A percentile compares a stretch with the other conserved stretches of the same genome.
Evolutionary conservation across 92 coral and sea anemone genomes (phyloP).

Genomic region (Heliopora coerulea): DNA sequence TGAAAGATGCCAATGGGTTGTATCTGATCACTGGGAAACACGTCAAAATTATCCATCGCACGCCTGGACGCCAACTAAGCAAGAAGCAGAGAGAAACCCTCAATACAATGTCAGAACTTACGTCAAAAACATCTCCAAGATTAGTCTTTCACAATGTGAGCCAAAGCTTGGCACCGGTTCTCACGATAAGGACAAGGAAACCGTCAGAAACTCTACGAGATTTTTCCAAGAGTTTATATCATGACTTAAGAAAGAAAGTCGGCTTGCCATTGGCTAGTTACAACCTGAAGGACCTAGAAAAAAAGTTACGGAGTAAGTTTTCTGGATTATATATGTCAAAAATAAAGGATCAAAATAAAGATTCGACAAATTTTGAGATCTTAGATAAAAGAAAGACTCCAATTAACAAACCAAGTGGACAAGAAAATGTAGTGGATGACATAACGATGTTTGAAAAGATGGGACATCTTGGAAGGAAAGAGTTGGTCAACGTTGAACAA

Average conservation of each 20-base stretch:
- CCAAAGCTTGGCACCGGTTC: not conserved
- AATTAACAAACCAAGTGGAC: too few species aligned
- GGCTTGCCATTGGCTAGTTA: not conserved
- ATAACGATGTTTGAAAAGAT: too few species aligned
- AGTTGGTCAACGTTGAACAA: too few species aligned
- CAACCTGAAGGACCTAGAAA: slow-evolving; percentile 15
- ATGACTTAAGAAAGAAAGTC: not conserved
- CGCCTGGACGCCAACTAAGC: not conserved
- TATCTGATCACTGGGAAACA: slow-evolving; percentile 28
- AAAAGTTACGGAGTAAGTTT: not conserved
- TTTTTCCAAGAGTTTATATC: not conserved
- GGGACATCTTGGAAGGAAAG: too few species aligned
- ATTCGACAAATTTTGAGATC: too few species aligned
- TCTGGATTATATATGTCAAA: too few species aligned
- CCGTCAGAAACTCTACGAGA: not conserved
- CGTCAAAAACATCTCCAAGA: not conserved
- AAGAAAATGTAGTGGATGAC: too few species aligned
- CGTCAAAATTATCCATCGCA: slow-evolving; percentile 28
- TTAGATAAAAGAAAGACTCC: too few species aligned
- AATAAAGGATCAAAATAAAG: not conserved
- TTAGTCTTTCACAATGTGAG: not conserved
- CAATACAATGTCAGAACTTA: not conserved
- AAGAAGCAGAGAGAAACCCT: not conserved
- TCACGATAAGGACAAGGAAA: slow-evolving; percentile 15
- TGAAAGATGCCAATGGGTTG: slow-evolving; percentile 38